These are phyloP conservation scores for Acrocephalus scirpaceus DNA, from an alignment of 2,797 vertebrate genomes.

Conservation along the genomic window DNA sequence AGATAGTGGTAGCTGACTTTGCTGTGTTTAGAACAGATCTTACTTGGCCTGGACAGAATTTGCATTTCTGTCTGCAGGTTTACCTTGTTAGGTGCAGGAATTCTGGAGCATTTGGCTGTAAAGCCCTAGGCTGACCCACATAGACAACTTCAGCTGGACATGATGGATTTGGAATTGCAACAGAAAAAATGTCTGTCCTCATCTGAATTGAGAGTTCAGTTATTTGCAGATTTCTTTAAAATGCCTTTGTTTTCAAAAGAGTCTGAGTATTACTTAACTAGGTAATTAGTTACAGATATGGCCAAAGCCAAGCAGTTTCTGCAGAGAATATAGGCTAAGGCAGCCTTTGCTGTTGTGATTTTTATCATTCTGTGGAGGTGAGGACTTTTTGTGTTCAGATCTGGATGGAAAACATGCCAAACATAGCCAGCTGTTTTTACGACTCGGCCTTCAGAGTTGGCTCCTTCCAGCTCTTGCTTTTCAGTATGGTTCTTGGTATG, in stretches of 20 bases:
- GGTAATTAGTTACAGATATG: background rate
- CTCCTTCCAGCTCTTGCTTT: background rate
- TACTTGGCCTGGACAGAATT: background rate
- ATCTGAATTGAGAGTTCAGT: background rate
- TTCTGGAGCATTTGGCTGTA: background rate
- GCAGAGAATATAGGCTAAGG: background rate
- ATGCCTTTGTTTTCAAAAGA: background rate
- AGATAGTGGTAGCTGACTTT: background rate
- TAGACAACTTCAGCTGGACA: background rate
- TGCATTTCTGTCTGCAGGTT: background rate
- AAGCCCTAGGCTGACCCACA: accelerated
- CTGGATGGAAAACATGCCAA: background rate
- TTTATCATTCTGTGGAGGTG: background rate
- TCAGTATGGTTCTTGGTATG: background rate
- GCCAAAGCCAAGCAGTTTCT: background rate
- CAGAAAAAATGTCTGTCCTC: background rate
- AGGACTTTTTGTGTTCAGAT: background rate
- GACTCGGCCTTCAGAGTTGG: background rate
- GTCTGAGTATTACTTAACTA: background rate
- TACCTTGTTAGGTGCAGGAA: accelerated
- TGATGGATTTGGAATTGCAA: background rate
- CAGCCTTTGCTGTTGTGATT: background rate
- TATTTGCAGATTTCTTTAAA: background rate
- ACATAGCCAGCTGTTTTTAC: background rate
- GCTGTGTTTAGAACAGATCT: background rate